Evolutionary conservation across 2,113 vertebrate species (phyloP), one percentile per base, ranked within the genome.

Genomic region (Callopanchax toddi): DNA sequence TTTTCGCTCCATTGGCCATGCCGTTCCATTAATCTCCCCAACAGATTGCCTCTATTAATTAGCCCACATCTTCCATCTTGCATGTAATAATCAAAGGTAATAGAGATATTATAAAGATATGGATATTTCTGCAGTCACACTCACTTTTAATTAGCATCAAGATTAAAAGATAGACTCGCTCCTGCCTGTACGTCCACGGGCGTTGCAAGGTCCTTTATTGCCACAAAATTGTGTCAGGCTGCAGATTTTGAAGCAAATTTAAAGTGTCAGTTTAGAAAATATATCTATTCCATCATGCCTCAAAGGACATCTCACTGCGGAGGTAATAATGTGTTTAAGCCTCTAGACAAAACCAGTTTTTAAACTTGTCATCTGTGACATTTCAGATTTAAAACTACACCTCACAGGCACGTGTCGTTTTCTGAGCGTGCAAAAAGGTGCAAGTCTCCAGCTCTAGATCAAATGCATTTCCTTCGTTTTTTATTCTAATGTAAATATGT

Each of bases 11-110:
- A 9, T 68, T 71, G 71, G 53, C 51, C 37, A 62, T 75, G 73
- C 79, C 68, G 78, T 76, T 78, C 50, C 63, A 78, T 81, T 87
- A 89, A 85, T 90, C 84, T 81, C 61, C 44, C 67, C 70, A 75
- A 84, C 85, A 85, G 80, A 86, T 85, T 82, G 76, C 65, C 48
- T 76, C 82, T 83, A 83, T 89, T 90, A 89, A 89, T 90, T 89
- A 87, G 74, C 50, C 76, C 39, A 56, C 71, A 62, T 79, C 67
- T 85, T 66, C 82, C 75, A 81, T 87, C 73, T 71, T 84, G 70
- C 82, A 71, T 86, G 70, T 83, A 81, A 87, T 89, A 81, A 78
- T 86, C 75, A 72, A 67, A 75, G 67, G 65, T 85, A 85, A 86
- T 85, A 50, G 72, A 81, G 82, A 87, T 88, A 88, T 89, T 79